phyloP scores from a whole-genome alignment of 2,888 invertebrate species.

The Orthosia cruda region DNA sequence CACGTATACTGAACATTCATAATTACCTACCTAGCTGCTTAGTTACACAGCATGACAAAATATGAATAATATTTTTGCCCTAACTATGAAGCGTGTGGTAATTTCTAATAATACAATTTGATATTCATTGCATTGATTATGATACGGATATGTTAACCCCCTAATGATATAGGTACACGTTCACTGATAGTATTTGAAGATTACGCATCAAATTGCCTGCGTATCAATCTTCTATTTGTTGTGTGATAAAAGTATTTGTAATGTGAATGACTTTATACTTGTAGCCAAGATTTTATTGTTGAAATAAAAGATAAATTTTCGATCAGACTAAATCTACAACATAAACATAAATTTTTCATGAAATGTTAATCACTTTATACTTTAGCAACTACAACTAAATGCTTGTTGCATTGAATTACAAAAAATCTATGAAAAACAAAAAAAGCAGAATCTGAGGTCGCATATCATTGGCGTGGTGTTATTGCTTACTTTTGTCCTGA shows the following conservation, averaged over 20 bases:
- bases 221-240: not conserved
- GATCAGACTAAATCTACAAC: too few relatives aligned
- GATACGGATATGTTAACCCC: not conserved
- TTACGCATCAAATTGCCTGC: constrained; percentile 1
- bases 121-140: constrained; percentile 15
- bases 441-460: not conserved
- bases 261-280: not conserved
- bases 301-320: not conserved
- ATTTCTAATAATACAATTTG: constrained; percentile 7
- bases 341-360: too few relatives aligned
- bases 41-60: not conserved
- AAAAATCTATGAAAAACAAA: not conserved
- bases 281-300: not conserved
- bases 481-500: too few relatives aligned
- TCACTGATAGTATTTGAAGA: not conserved
- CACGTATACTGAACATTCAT: too few relatives aligned
- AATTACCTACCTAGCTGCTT: not conserved
- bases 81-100: not conserved
- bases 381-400: not conserved
- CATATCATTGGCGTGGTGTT: too few relatives aligned
- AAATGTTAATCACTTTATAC: too few relatives aligned
- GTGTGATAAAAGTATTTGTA: not conserved
- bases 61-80: not conserved
- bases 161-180: constrained; percentile 1
- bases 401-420: not conserved